Evolutionary conservation across 53 echinoderm and acorn worm species (phyloP).

Genomic region (Patiria pectinifera): DNA sequence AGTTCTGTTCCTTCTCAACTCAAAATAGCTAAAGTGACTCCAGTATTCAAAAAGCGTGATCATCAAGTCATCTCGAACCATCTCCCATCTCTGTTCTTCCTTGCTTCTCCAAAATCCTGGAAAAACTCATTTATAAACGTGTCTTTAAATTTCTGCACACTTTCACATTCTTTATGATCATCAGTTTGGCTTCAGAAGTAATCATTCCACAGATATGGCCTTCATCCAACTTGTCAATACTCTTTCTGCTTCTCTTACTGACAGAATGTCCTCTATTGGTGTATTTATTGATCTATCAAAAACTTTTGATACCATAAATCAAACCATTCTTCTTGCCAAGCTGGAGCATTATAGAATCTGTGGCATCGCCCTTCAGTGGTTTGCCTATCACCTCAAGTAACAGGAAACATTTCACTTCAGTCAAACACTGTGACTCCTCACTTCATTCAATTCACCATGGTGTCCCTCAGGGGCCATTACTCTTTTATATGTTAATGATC

Average conservation of each 20-base stretch:
- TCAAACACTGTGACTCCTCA: not conserved
- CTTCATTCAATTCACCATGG: no score
- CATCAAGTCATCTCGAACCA: no score
- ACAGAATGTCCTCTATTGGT: not conserved
- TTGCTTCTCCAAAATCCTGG: conserved; percentile 22
- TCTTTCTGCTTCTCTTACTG: not conserved
- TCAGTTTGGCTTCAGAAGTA: conserved; percentile 35
- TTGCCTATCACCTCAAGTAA: not conserved
- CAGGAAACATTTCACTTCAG: not conserved
- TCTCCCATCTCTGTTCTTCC: conserved; percentile 16
- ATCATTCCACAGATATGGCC: conserved; percentile 25
- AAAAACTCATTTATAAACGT: conserved; percentile 19
- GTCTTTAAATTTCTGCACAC: conserved; percentile 27
- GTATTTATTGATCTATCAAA: not conserved
- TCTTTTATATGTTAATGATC: no score
- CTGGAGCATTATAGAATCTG: not conserved
- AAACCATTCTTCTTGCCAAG: conserved; percentile 20
- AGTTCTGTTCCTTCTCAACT: no score
- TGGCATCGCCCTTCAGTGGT: not conserved
- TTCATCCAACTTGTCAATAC: not conserved
- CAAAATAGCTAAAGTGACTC: not conserved
- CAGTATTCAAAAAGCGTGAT: conserved; percentile 2
- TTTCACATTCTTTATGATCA: conserved; percentile 12
- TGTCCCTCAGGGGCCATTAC: no score
- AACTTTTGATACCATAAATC: conserved; percentile 19